Conservation (phyloP, 2,113 vertebrate species). For the Aleadryas rufinucha region DNA sequence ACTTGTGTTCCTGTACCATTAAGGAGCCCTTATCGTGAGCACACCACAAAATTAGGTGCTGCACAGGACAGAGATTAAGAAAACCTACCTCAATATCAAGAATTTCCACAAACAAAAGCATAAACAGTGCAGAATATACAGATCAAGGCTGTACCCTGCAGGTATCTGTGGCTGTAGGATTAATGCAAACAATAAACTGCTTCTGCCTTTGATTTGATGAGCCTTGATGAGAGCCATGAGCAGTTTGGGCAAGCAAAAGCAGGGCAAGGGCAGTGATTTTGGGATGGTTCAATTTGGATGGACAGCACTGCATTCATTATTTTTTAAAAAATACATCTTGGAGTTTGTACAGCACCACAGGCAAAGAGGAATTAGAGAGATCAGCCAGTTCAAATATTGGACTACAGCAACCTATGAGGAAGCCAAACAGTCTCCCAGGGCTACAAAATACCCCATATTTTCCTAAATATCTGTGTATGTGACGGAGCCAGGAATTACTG, state of each 20-base stretch:
- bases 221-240: neutral
- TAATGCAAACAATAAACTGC: neutral
- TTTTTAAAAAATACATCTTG: neutral
- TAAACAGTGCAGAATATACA: neutral
- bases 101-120: neutral
- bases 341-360: neutral
- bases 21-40: neutral
- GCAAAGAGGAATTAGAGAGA: neutral
- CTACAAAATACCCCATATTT: neutral
- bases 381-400: neutral
- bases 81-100: neutral
- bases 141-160: neutral
- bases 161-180: neutral
- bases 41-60: neutral
- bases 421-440: neutral
- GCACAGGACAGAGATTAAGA: neutral
- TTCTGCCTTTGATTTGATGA: neutral
- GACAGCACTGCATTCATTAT: accelerated
- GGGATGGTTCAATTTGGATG: neutral
- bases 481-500: neutral
- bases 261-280: neutral
- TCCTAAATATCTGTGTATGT: neutral
- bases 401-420: neutral
- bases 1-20: neutral
- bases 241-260: neutral